Base-by-base conservation (phyloP, 1,140 invertebrate genomes). In the Augochlora pura region DNA sequence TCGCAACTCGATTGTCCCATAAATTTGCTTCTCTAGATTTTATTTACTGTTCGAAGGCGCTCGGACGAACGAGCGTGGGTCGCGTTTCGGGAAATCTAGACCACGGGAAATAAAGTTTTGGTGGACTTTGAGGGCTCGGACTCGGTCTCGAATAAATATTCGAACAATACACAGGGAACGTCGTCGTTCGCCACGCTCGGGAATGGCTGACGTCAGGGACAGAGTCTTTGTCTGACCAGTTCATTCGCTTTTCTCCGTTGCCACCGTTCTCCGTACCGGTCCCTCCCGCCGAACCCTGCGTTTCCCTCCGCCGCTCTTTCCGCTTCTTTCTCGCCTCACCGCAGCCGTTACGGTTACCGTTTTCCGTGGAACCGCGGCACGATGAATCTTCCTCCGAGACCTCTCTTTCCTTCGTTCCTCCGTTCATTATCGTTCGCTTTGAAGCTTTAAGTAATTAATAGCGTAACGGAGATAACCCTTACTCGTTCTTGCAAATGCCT, bases 321-420 rank as follows among this genome's bases (percentile, higher is more conserved):
- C 39, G 39, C 38, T 46, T 66, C 64, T 66, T 46, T 66, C 66
- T 70, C 69, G 49, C 64, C 59, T 32, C 27, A 2, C 54, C 67
- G n/a, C 42, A 27, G 68, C 63, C 57, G 71, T 83, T 84, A 83
- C 49, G 49, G 68, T 82, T 79, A 82, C 69, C 70, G 76, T 84
- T 80, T 63, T 65, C 27, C 27, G 14, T 52, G 27, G 81, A 84
- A 80, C 39, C 49, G 64, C 52, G 39, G 46, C 59, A 59, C 42
- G 74, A 75, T 74, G 71, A 52, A 54, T 74, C 60, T 57, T 78
- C 39, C 77, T 69, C 14, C 21, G 62, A n/a, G n/a, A 64, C 46
- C 46, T 62, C 25, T 66, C 65, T n/a, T 57, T 68, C 62, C 60
- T 46, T 63, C 65, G 46, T 59, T 16, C 23, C 27, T 25, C 21